phyloP scores from a whole-genome alignment of 2,113 vertebrate species.

The Verasper variegatus region DNA sequence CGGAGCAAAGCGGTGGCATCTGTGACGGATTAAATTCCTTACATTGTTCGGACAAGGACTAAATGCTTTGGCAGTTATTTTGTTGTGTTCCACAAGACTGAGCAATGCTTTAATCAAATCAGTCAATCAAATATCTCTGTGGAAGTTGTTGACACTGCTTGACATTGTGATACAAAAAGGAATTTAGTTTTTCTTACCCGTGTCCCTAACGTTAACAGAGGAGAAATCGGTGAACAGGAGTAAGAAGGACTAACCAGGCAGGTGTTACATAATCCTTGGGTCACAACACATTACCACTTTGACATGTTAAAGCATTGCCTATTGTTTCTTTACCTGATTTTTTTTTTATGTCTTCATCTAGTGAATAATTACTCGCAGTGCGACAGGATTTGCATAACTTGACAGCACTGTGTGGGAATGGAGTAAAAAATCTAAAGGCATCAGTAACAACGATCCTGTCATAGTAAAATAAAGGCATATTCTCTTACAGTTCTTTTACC shows the following conservation, averaged over 20 bases:
- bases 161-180: neutral
- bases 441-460: too few relatives aligned
- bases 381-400: too few relatives aligned
- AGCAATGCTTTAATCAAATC: neutral
- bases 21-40: conserved; percentile 1
- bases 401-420: too few relatives aligned
- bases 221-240: neutral
- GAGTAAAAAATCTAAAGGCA: too few relatives aligned
- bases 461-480: too few relatives aligned
- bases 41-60: neutral
- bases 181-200: too few relatives aligned
- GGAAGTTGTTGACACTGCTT: neutral
- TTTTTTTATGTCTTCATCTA: neutral
- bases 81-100: neutral
- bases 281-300: neutral
- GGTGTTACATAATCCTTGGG: neutral
- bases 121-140: neutral
- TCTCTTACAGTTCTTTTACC: too few relatives aligned
- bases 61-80: neutral
- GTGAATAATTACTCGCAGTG: too few relatives aligned
- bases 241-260: neutral
- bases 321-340: neutral
- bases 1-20: too few relatives aligned
- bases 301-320: neutral
- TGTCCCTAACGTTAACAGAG: too few relatives aligned